Evolutionary conservation across 1,140 invertebrate genomes (phyloP), one percentile per base, ranked within the genome.

Genomic region (Oryzaephilus surinamensis): DNA sequence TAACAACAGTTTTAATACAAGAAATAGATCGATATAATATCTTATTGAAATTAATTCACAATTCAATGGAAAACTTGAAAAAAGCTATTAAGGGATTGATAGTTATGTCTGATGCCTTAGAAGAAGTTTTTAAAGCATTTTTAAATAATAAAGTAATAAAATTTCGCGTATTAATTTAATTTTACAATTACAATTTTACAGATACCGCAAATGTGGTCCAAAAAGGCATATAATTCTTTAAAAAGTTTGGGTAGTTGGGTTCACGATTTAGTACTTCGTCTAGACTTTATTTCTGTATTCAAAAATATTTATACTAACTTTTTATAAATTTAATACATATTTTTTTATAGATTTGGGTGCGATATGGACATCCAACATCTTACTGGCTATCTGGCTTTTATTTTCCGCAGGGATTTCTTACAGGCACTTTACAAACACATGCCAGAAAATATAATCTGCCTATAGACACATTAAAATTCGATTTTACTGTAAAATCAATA

Each of bases 361-460:
- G 65, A 23, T 68, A 72, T 6, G 77, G 74, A 4, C 65, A 64
- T n/a, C 85, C 84, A 7, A 69, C 72, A 20, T 90, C 86, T 4
- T 92, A 79, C 55, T 94, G 89, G 90, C 61, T 94, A 18, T 86
- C 87, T 23, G 90, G 89, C 11, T 79, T 93, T 52, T 94, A 86
- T 60, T 93, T 91, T 58, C 87, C 88, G 0, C 89, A 93, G 72
- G 87, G 87, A 23, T 86, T 94, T 55, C 69, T 93, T 37, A 93
- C 89, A 4, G 87, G 85, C 3, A 74, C 81, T 10, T 63, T 91
- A 31, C 90, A 93, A 64, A 87, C 87, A 1, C 81, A 79, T 61
- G 84, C 88, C 1, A 67, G 89, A 21, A 83, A 82, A 51, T 84
- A 88, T 46, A 71, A 77, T 19, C 71, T 86, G 28, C 86, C 90